Evolutionary conservation across 2,888 invertebrate species (phyloP), one percentile per base, ranked within the genome.

Genomic region (Caradrina kadenii): DNA sequence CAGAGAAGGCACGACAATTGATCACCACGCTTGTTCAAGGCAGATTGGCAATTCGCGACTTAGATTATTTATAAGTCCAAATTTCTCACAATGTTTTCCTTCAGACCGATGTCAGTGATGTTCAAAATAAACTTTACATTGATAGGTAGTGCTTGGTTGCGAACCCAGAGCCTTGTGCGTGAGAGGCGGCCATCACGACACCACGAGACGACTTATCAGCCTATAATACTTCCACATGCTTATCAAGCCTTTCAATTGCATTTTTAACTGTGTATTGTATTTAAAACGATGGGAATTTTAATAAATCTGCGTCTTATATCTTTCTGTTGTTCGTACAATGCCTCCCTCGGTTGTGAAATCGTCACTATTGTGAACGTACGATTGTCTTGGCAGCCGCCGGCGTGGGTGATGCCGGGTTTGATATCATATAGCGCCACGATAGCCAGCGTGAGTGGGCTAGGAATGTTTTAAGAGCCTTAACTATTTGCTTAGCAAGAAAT

Each of bases 341-440:
- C 80, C 64, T 63, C 22, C 80, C 64, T 63, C 22, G 78, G 83
- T 90, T 89, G 86, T 81, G 88, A 89, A 89, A 91, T 83, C 76
- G 73, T 82, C 74, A 80, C 71, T 71, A 84, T 87, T 85, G 85
- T 86, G 73, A 80, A 52, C n/a, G 48, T 62, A 65, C 60, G 68
- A 76, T 76, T 80, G 77, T 81, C 71, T 77, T 60, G 63, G 60
- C 53, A 68, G 45, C 64, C 50, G 39, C 10, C 48, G 48, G 78
- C 58, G 82, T 84, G 79, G 74, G 82, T 72, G 79, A 72, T 61
- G 52, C 62, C 50, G 60, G 67, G 21, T 61, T 63, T 26, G 54
- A 22, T 7, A 52, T 54, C 61, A 59, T 69, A 55, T 63, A 39
- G 50, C 53, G 56, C 54, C 21, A 55, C 45, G 52, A 26, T 53